Evolutionary conservation across 1,140 invertebrate genomes (phyloP).

Genomic region (Physella acuta): DNA sequence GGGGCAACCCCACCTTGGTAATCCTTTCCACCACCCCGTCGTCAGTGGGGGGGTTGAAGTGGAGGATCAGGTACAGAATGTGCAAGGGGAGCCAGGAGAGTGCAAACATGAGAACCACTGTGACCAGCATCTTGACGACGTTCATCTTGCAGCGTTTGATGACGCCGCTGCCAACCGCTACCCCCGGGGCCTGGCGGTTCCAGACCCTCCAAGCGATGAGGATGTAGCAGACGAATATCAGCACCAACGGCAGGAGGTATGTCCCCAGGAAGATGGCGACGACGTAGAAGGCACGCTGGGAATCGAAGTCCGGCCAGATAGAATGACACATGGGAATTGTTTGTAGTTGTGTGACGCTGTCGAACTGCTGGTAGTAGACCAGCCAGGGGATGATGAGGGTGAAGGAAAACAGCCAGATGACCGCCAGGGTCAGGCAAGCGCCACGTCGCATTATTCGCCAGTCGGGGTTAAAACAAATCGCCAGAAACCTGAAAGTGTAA

Average conservation of each 20-base stretch:
- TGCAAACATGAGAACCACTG: slow-evolving; percentile 91
- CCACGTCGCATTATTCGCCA: slow-evolving; percentile 85
- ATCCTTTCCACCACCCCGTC: slow-evolving; percentile 68
- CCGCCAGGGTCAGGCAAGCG: slow-evolving; percentile 80
- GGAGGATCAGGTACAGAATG: slow-evolving; percentile 51
- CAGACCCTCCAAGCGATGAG: slow-evolving; percentile 91
- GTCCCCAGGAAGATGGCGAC: slow-evolving; percentile 86
- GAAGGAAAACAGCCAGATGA: slow-evolving; percentile 87
- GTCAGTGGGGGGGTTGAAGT: slow-evolving; percentile 28
- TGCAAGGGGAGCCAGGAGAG: slow-evolving; percentile 95
- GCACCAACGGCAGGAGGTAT: slow-evolving; percentile 86
- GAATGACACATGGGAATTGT: slow-evolving; percentile 35
- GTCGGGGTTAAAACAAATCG: slow-evolving; percentile 91
- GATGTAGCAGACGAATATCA: slow-evolving; percentile 90
- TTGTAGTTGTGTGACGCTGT: slow-evolving; percentile 13
- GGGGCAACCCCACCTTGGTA: slow-evolving; percentile 76
- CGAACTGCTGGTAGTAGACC: slow-evolving; percentile 75
- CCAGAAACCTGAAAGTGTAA: slow-evolving; percentile 87
- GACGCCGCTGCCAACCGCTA: slow-evolving; percentile 40
- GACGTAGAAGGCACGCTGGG: slow-evolving; percentile 83
- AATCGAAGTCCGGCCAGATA: slow-evolving; percentile 59
- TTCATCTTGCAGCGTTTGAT: slow-evolving; percentile 58
- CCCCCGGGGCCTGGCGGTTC: slow-evolving; percentile 79
- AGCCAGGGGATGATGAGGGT: slow-evolving; percentile 85
- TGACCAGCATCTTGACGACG: slow-evolving; percentile 94